Base-by-base conservation (phyloP, 2,888 invertebrate species). In the Syrphus vitripennis region DNA sequence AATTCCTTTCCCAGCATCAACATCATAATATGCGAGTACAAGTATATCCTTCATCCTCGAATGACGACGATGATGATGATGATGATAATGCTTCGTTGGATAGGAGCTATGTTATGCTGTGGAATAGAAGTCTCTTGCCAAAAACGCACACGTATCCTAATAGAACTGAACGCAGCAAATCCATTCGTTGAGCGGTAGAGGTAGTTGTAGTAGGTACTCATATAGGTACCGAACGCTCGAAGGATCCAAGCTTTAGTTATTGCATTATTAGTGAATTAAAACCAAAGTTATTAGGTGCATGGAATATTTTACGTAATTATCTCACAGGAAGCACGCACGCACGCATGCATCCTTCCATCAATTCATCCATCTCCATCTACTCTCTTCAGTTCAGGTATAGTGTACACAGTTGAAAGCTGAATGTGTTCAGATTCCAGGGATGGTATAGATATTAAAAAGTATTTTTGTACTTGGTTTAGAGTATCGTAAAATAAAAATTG, bases 261-360 rank as follows among this genome's bases (percentile, higher is more conserved):
- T 87, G 78, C 87, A 84, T 87, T 87, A 87, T 87, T 83, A 87
- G 87, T 87, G 87, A 87, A 87, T 87, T 87, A 87, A 87, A 87
- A 87, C 82, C 87, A 83, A 87, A 87, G 87, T 87, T 83, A 87
- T 87, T 87, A 87, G 87, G 83, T 87, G 87, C 87, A 87, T 87
- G 83, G 87, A 83, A 83, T 79, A 87, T 87, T 87, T 87, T 83
- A 87, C 86, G 86, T 87, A 87, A 87, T 87, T 83, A 87, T 87
- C 86, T 86, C 81, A 69, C 69, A 81, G 86, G 86, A 86, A 86
- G 77, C 86, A 86, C 86, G 86, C 78, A 86, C 86, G 86, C 72
- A 78, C 82, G 86, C 84, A 84, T 72, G 81, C 80, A 84, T 81
- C 80, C 81, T 76, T 84, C 71, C 45, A 72, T 72, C 67, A 76